A percentile compares a stretch with the other conserved stretches of the same genome.
phyloP scores from a whole-genome alignment of 2,113 vertebrate genomes.

The Amphiprion percula region DNA sequence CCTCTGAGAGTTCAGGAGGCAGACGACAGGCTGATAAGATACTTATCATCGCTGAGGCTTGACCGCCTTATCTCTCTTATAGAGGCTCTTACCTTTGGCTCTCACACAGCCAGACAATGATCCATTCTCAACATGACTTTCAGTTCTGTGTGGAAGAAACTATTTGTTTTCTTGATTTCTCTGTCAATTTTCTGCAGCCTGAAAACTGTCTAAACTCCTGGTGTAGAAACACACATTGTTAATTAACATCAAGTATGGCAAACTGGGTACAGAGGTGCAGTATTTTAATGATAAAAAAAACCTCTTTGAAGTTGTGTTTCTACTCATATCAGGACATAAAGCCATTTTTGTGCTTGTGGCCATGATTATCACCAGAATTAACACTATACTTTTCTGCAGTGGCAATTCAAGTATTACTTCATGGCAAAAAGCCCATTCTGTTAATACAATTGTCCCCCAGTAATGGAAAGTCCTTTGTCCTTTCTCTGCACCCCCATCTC shows the following conservation, averaged over 20 bases:
- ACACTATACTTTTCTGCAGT: conserved; percentile 8
- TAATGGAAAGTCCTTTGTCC: conserved; percentile 63
- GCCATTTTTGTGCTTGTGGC: not conserved
- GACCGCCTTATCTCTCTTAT: conserved; percentile 63
- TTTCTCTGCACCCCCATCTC: conserved; percentile 43
- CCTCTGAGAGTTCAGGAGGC: conserved; percentile 68
- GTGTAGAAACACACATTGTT: not conserved
- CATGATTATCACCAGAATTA: conserved; percentile 27
- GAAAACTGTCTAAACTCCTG: conserved; percentile 7
- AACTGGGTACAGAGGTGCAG: not conserved
- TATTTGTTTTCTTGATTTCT: conserved; percentile 30
- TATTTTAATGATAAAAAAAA: too few species aligned
- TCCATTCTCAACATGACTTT: conserved; percentile 55
- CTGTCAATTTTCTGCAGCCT: conserved; percentile 16
- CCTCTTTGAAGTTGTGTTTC: not conserved
- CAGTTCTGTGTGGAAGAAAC: conserved; percentile 21
- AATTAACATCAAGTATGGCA: not conserved
- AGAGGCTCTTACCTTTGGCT: conserved; percentile 61
- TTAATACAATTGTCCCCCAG: conserved; percentile 53
- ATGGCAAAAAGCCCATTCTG: conserved; percentile 55
- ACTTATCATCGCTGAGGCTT: conserved; percentile 67
- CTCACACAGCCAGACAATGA: conserved; percentile 66
- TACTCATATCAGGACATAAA: too few species aligned
- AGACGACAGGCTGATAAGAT: conserved; percentile 80
- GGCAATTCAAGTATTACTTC: conserved; percentile 49